Conservation (phyloP, 2,113 vertebrate species). For the Gadus chalcogrammus region DNA sequence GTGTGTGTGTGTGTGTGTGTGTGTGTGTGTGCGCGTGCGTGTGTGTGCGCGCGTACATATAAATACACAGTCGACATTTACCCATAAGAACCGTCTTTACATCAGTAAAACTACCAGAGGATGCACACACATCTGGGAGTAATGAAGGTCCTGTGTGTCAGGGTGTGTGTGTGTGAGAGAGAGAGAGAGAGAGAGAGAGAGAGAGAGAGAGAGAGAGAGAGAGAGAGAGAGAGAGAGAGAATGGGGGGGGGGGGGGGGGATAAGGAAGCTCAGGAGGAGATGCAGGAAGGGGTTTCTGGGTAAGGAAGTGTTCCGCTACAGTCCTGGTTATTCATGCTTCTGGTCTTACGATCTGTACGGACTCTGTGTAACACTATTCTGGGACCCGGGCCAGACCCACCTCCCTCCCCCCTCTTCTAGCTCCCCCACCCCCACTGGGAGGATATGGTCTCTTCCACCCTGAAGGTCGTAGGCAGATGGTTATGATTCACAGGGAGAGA, state of each 20-base stretch:
- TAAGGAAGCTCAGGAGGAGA: neutral
- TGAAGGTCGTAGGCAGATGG: conserved; percentile 57
- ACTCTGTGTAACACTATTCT: neutral
- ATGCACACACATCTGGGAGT: conserved; percentile 68
- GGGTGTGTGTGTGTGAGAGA: conserved; percentile 8
- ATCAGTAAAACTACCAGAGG: too few relatives aligned
- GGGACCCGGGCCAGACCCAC: neutral
- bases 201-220: neutral
- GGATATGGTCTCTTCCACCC: conserved; percentile 49
- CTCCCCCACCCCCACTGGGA: conserved; percentile 16
- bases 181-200: neutral
- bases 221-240: neutral
- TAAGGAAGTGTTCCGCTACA: neutral
- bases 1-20: too few relatives aligned
- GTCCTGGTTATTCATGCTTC: neutral
- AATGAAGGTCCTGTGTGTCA: conserved; percentile 52
- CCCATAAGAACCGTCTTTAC: too few relatives aligned
- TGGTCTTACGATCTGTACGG: neutral
- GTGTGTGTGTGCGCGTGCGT: too few relatives aligned
- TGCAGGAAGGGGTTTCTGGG: neutral
- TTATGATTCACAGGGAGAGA: conserved; percentile 49
- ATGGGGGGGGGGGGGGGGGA: neutral
- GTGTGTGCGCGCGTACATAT: too few relatives aligned
- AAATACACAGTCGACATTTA: too few relatives aligned
- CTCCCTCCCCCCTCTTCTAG: neutral